These are phyloP conservation scores for Galerucella calmariensis DNA, from an alignment of 2,888 invertebrate genomes.

Conservation along the genomic window DNA sequence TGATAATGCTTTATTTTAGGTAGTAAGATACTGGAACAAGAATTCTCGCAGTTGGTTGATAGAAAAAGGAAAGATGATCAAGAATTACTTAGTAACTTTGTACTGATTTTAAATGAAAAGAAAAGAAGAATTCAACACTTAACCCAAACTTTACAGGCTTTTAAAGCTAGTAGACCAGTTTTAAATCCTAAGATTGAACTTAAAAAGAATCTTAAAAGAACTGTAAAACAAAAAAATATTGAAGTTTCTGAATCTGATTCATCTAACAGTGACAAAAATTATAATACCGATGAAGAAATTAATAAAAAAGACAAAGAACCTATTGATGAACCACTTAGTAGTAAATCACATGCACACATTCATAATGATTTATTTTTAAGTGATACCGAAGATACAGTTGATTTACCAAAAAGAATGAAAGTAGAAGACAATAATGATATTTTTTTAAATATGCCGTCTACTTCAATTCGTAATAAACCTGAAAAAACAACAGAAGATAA, in stretches of 20 bases:
- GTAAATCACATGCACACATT: slow-evolving; percentile 41
- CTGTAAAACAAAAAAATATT: slow-evolving; percentile 41
- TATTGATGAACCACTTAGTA: slow-evolving; percentile 32
- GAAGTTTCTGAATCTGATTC: slow-evolving; percentile 48
- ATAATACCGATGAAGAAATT: slow-evolving; percentile 49
- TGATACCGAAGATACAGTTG: slow-evolving; percentile 28
- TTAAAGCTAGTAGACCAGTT: slow-evolving; percentile 48
- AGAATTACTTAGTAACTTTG: slow-evolving; percentile 56
- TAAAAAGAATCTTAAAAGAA: slow-evolving; percentile 37
- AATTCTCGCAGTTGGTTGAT: slow-evolving; percentile 51
- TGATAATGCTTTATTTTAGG: slow-evolving; percentile 40
- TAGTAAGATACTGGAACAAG: slow-evolving; percentile 42
- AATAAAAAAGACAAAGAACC: slow-evolving; percentile 20
- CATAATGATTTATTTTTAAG: slow-evolving; percentile 40
- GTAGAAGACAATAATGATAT: slow-evolving; percentile 10
- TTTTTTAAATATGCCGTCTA: slow-evolving; percentile 20
- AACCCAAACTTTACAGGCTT: slow-evolving; percentile 57
- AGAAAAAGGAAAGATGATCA: slow-evolving; percentile 53
- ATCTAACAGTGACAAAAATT: slow-evolving; percentile 37
- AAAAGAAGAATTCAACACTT: slow-evolving; percentile 59
- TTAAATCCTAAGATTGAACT: slow-evolving; percentile 44
- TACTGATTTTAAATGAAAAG: slow-evolving; percentile 60
- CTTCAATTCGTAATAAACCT: slow-evolving; percentile 9
- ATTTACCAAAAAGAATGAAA: slow-evolving; percentile 48
- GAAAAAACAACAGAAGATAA: slow-evolving; percentile 7